Evolutionary conservation across 2,797 vertebrate species (phyloP).

Genomic region (Lepidocolaptes lacrymiger): DNA sequence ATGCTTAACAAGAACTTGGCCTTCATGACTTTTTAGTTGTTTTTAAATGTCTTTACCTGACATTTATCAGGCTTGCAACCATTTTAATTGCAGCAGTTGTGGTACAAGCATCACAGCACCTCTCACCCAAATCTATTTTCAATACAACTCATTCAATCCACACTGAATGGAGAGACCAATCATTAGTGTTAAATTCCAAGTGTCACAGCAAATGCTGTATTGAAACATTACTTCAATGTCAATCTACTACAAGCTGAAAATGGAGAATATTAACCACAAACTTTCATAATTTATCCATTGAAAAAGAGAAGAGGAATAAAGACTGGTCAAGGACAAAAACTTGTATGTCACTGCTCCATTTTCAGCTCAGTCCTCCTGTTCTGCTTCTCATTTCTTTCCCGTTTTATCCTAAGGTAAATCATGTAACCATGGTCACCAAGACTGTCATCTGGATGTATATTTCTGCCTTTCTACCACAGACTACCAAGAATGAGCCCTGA

Average conservation of each 20-base stretch:
- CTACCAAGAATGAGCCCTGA: neutral
- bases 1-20: neutral
- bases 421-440: neutral
- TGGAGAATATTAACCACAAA: neutral
- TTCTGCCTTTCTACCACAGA: neutral
- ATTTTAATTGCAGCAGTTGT: neutral
- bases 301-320: constrained; percentile 17
- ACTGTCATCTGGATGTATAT: neutral
- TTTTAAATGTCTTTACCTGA: constrained; percentile 38
- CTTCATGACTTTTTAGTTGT: constrained; percentile 24
- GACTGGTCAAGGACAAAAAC: neutral
- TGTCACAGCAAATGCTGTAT: neutral
- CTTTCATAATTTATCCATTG: neutral
- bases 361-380: neutral
- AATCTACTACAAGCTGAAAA: neutral
- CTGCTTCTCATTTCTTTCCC: neutral
- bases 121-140: neutral
- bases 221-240: neutral
- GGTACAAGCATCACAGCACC: neutral
- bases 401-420: neutral
- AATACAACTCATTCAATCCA: neutral
- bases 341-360: neutral
- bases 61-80: neutral
- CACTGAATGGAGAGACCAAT: neutral
- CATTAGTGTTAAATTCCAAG: neutral